Percentiles rank a stretch among this genome's conserved stretches.
Evolutionary conservation across 2,888 invertebrate genomes (phyloP).

Genomic region (Tortricodes alternella): DNA sequence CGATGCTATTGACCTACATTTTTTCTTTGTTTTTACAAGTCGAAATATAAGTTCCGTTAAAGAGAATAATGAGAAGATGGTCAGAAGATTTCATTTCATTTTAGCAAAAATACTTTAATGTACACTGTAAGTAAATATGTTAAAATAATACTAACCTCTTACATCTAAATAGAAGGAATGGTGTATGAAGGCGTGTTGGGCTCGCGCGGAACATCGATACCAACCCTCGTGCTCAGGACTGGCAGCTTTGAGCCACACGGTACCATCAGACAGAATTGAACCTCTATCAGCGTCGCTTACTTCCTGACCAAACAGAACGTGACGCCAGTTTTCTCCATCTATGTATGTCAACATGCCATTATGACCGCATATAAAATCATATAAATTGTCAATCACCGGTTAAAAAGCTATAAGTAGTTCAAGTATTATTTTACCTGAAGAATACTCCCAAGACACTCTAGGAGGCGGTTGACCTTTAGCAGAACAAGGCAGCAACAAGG

Average conservation of each 20-base stretch:
- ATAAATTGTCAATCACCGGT: too few relatives aligned
- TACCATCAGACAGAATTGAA: constrained; percentile 86
- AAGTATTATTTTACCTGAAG: constrained; percentile 79
- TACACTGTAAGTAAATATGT: too few relatives aligned
- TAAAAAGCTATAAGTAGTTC: neutral
- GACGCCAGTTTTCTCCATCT: constrained; percentile 78
- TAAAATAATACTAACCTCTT: constrained; percentile 53
- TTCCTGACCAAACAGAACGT: constrained; percentile 74
- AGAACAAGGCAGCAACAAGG: constrained; percentile 88
- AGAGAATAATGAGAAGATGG: too few relatives aligned
- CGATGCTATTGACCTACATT: too few relatives aligned
- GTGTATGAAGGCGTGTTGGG: constrained; percentile 69
- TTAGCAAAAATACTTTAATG: too few relatives aligned
- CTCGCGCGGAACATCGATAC: constrained; percentile 91
- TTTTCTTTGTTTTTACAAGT: too few relatives aligned
- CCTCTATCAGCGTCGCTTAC: constrained; percentile 75
- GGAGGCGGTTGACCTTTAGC: constrained; percentile 92
- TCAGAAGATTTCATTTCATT: too few relatives aligned
- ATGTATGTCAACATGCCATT: neutral
- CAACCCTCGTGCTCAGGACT: constrained; percentile 91
- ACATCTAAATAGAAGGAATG: constrained; percentile 74
- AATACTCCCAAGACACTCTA: constrained; percentile 88
- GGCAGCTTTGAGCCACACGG: constrained; percentile 87
- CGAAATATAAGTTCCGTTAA: too few relatives aligned
- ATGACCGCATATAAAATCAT: too few relatives aligned